These are phyloP conservation scores for Chelonoidis abingdonii DNA, from an alignment of 2,113 vertebrate species.

Conservation along the genomic window DNA sequence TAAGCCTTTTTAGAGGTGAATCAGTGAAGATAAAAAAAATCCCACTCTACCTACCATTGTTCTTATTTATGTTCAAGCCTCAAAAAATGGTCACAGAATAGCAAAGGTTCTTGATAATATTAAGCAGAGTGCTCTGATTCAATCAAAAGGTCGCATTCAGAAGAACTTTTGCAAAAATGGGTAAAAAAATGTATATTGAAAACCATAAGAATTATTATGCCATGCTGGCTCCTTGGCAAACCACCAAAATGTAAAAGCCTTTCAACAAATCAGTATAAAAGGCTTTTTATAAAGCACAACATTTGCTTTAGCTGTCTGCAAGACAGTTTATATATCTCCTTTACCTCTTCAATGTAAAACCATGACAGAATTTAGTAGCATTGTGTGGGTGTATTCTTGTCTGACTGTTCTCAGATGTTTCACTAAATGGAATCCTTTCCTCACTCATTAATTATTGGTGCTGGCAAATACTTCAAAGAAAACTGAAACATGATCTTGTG, in stretches of 20 bases:
- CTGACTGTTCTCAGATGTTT: conserved; percentile 14
- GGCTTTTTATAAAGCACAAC: conserved; percentile 5
- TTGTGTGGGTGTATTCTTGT: background rate
- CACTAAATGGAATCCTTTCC: conserved; percentile 6
- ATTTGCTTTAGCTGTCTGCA: conserved; percentile 18
- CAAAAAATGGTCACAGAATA: background rate
- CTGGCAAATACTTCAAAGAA: background rate
- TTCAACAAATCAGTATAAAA: conserved; percentile 38
- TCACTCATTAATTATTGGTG: background rate
- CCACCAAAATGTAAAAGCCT: conserved; percentile 31
- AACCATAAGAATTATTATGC: conserved; percentile 9
- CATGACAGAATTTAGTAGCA: conserved; percentile 16
- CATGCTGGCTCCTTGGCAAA: conserved; percentile 28
- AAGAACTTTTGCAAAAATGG: background rate
- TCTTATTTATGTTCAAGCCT: background rate
- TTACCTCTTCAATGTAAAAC: conserved; percentile 45
- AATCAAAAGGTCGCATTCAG: background rate
- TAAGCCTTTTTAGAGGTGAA: background rate
- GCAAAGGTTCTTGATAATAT: background rate
- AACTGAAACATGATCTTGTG: background rate
- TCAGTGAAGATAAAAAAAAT: background rate
- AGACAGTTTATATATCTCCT: background rate
- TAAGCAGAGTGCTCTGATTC: background rate
- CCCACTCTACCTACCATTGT: background rate
- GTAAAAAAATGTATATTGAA: conserved; percentile 22